phyloP scores from a whole-genome alignment of 1,140 invertebrate genomes.

The Hypothenemus hampei region DNA sequence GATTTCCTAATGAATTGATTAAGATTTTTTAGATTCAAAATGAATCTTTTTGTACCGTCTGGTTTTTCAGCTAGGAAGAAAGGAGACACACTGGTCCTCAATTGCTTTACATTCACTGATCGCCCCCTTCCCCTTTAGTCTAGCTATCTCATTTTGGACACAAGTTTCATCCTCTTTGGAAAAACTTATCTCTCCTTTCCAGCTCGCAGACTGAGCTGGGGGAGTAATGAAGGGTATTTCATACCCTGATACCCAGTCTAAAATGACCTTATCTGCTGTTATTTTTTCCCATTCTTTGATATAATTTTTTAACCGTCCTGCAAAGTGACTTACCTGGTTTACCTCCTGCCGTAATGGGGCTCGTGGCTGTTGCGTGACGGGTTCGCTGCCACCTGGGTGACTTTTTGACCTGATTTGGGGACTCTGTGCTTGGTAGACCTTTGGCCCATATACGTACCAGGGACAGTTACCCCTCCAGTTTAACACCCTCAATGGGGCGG shows the following conservation, averaged over 20 bases:
- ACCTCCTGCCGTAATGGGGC: neutral
- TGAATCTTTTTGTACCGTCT: too few species aligned
- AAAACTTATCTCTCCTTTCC: neutral
- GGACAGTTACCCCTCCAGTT: neutral
- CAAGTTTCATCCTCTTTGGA: neutral
- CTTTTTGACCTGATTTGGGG: too few species aligned
- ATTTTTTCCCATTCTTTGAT: conserved; percentile 1
- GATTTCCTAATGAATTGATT: too few species aligned
- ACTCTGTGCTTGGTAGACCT: neutral
- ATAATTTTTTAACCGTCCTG: conserved; percentile 1
- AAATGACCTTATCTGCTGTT: neutral
- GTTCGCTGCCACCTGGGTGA: neutral
- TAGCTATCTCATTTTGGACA: neutral
- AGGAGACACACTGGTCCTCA: neutral
- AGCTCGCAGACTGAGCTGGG: neutral
- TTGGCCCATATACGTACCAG: neutral
- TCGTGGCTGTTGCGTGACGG: neutral
- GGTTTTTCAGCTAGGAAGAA: too few species aligned
- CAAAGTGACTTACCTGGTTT: neutral
- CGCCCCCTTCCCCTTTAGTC: neutral
- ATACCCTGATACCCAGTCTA: conserved; percentile 8
- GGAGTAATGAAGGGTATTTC: conserved; percentile 1
- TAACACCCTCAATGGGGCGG: neutral
- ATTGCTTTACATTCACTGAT: neutral
- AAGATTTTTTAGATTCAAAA: too few species aligned